Evolutionary conservation across 2,113 vertebrate genomes (phyloP).

Genomic region (Polypterus senegalus): DNA sequence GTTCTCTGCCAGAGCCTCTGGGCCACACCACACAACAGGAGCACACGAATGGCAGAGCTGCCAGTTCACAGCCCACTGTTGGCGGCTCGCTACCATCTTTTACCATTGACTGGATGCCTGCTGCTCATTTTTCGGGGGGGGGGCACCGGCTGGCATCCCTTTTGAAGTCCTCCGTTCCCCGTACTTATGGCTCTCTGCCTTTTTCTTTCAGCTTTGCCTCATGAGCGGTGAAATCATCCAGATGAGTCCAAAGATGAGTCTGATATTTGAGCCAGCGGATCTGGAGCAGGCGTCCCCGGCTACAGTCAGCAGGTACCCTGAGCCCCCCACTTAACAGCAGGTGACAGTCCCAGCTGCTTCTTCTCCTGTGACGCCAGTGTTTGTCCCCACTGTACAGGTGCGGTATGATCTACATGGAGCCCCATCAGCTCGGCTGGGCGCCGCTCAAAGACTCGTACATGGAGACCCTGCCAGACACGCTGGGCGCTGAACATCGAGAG

Average conservation of each 20-base stretch:
- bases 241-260: conserved; percentile 84
- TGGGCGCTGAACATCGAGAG: conserved; percentile 52
- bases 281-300: conserved; percentile 85
- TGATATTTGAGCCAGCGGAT: conserved; percentile 82
- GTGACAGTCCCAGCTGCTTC: not conserved
- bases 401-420: conserved; percentile 94
- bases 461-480: conserved; percentile 56
- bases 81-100: no score
- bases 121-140: no score
- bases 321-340: not conserved
- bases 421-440: conserved; percentile 74
- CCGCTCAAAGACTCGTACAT: conserved; percentile 81
- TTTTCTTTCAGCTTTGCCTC: conserved; percentile 65
- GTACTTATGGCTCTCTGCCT: not conserved
- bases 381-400: conserved; percentile 48
- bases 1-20: no score
- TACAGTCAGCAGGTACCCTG: conserved; percentile 75
- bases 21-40: no score
- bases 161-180: not conserved
- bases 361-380: not conserved
- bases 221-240: conserved; percentile 96
- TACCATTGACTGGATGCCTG: no score
- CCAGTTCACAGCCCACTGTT: no score
- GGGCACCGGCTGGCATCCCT: no score
- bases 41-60: no score